Conservation (phyloP, 2,797 vertebrate genomes). For the Antrozous pallidus region DNA sequence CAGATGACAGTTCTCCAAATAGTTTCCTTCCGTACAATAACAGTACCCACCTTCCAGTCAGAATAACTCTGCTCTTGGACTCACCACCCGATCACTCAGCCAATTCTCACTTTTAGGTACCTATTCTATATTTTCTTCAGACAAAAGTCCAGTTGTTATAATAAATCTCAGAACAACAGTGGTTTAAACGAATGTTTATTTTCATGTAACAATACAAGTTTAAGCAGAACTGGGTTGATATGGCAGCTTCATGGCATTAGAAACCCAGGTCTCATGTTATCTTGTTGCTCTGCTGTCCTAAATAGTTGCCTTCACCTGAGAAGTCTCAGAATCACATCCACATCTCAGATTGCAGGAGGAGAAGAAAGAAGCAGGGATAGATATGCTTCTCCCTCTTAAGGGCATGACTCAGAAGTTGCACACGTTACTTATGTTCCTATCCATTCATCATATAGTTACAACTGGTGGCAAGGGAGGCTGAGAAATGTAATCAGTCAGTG, state of each 20-base stretch:
- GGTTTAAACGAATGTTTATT: constrained; percentile 11
- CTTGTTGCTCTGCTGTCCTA: neutral
- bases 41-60: neutral
- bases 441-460: neutral
- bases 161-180: neutral
- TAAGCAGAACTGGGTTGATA: neutral
- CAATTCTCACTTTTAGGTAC: neutral
- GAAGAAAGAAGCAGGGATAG: neutral
- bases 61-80: neutral
- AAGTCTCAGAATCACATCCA: neutral
- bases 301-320: neutral
- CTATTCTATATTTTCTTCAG: neutral
- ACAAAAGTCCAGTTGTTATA: neutral
- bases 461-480: neutral
- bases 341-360: neutral
- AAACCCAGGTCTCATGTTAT: neutral
- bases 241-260: neutral
- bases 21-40: neutral
- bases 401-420: neutral
- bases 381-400: neutral
- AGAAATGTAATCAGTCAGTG: neutral
- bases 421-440: neutral
- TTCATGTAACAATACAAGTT: neutral
- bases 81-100: neutral
- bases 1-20: neutral